Evolutionary conservation across 2,113 vertebrate species (phyloP).

Genomic region (Odocoileus virginianus): DNA sequence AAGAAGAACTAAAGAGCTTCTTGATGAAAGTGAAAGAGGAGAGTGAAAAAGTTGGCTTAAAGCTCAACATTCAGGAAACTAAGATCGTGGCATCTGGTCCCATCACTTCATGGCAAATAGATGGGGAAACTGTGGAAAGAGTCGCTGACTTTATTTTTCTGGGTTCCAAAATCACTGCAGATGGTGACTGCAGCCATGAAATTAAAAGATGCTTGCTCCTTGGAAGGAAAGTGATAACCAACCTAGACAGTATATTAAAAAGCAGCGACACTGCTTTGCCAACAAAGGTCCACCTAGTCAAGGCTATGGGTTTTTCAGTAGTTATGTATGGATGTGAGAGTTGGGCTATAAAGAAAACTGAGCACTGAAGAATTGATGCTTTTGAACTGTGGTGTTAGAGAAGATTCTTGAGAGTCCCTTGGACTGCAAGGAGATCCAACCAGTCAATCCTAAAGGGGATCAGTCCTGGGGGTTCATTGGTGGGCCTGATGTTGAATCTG

Average conservation of each 20-base stretch:
- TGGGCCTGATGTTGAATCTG: background rate
- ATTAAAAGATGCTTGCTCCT: background rate
- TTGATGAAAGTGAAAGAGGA: background rate
- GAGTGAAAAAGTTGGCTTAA: background rate
- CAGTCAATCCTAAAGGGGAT: background rate
- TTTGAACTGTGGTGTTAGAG: background rate
- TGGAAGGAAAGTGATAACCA: too few relatives aligned
- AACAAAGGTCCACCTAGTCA: background rate
- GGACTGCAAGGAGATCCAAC: background rate
- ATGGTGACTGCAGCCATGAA: background rate
- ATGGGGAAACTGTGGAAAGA: background rate
- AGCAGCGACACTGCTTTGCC: too few relatives aligned
- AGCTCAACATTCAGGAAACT: background rate
- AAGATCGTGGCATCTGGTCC: background rate
- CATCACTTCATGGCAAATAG: background rate
- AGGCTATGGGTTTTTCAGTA: background rate
- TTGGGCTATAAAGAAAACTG: background rate
- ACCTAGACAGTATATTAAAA: too few relatives aligned
- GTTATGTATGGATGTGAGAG: background rate
- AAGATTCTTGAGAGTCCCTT: background rate
- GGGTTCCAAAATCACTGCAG: background rate
- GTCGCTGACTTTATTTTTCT: background rate
- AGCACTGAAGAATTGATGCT: rapidly evolving
- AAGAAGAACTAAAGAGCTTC: background rate
- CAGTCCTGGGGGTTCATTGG: background rate